Conservation (phyloP, 2,113 vertebrate genomes). For the Actenoides lindsayi region DNA sequence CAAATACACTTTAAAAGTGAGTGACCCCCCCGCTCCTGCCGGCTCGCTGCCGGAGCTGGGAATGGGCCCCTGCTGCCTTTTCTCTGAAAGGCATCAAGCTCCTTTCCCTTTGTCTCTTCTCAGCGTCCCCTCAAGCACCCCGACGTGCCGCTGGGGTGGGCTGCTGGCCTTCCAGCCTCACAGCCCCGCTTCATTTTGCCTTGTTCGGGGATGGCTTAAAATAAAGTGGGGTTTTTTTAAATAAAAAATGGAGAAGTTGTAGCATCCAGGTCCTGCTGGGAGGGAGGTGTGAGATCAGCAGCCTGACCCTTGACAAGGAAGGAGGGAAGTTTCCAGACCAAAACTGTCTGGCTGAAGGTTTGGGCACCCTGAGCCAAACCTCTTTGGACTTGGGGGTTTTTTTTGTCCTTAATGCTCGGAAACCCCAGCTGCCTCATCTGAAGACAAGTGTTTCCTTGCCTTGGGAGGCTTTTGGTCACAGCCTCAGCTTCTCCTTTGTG, state of each 20-base stretch:
- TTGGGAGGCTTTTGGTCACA: background rate
- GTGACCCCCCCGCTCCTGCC: background rate
- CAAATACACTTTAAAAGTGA: background rate
- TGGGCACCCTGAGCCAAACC: background rate
- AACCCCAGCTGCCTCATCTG: background rate
- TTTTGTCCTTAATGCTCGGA: background rate
- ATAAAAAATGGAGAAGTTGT: background rate
- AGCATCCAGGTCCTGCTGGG: background rate
- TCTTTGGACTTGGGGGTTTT: background rate
- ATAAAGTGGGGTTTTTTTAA: background rate
- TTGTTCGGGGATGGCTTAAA: background rate
- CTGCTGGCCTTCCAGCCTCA: background rate
- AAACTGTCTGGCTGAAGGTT: background rate
- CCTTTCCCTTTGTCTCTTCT: background rate
- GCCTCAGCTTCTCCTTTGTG: background rate
- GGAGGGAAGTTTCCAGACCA: background rate
- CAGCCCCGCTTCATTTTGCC: background rate
- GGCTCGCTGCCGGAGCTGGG: background rate
- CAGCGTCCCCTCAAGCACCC: background rate
- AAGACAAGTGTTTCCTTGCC: background rate
- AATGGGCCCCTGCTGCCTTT: background rate
- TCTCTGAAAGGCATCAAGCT: background rate
- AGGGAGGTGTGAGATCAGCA: background rate
- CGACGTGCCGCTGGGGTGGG: fast-evolving
- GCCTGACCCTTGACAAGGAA: background rate